Evolutionary conservation across 2,797 vertebrate species (phyloP).

Genomic region (Astyanax mexicanus): DNA sequence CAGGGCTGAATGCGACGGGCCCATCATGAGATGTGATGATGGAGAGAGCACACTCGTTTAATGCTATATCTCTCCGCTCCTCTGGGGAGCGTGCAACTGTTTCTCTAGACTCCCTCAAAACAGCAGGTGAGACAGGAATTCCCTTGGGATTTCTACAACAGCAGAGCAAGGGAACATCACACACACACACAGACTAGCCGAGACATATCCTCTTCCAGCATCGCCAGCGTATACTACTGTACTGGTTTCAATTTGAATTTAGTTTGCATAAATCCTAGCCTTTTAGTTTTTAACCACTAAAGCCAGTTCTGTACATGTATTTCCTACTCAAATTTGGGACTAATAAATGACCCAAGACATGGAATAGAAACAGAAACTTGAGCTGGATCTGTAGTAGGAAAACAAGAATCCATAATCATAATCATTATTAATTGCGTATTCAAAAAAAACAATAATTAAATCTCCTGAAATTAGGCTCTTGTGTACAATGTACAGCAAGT

Average conservation of each 20-base stretch:
- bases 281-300: conserved; percentile 3
- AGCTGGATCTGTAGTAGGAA: too few species aligned
- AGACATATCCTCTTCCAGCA: conserved; percentile 38
- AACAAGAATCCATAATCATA: too few species aligned
- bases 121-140: conserved; percentile 63
- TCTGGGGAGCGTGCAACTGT: conserved; percentile 61
- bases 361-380: neutral
- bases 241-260: conserved; percentile 6
- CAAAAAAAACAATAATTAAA: too few species aligned
- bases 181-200: conserved; percentile 38
- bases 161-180: conserved; percentile 61
- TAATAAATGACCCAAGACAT: neutral
- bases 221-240: conserved; percentile 7
- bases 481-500: too few species aligned
- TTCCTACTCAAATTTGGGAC: neutral
- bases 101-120: conserved; percentile 60
- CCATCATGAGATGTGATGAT: conserved; percentile 57
- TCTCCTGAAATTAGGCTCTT: too few species aligned
- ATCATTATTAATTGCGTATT: too few species aligned
- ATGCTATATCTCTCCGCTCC: conserved; percentile 59
- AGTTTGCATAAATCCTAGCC: neutral
- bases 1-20: conserved; percentile 40
- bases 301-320: neutral
- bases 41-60: conserved; percentile 59
- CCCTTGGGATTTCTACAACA: conserved; percentile 62